Evolutionary conservation across 2,797 vertebrate species (phyloP), one percentile per base, ranked within the genome.

Genomic region (Zenarchopterus dispar): DNA sequence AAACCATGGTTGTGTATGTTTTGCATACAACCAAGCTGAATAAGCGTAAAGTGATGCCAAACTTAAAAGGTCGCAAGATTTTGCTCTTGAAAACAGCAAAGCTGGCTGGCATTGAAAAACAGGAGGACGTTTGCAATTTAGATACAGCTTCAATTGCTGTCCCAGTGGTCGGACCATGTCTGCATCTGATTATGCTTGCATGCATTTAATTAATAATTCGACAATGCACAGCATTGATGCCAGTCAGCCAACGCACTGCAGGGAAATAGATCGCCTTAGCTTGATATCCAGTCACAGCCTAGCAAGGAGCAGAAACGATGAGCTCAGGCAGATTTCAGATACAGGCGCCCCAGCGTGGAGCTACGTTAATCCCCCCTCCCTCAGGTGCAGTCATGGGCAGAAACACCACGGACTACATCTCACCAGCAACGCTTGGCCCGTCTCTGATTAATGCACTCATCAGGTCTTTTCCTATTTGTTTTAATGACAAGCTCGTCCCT

Each of bases 391-490:
- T 78, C 66, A 58, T 69, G 77, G 76, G 75, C 77, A 73, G 64
- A 22, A 79, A 69, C 8, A 45, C 70, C 68, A 67, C 28, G 26
- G 74, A 84, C 70, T 71, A 61, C 69, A 59, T 75, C 77, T 78
- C 72, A 21, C 60, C 70, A 44, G 67, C 53, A 51, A 79, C 62
- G 88, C 81, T 60, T 75, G 79, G 71, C 68, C 49, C 62, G 75
- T 68, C 88, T 87, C 93, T 93, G 85, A 93, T 94, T 95, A 95
- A 94, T 95, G 92, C 94, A 94, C 93, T 92, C 91, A 91, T 90
- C 93, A 95, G 93, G 92, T 91, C 91, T 94, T 93, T 93, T 91
- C 84, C 90, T 82, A 79, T 88, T 80, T 91, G 89, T 82, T 82
- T 84, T 94, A 93, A 94, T 90, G 94, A 94, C 91, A 91, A 91